A percentile compares a stretch with the other conserved stretches of the same genome.
Evolutionary conservation across 2,113 vertebrate genomes (phyloP).

Genomic region (Hyla sarda): DNA sequence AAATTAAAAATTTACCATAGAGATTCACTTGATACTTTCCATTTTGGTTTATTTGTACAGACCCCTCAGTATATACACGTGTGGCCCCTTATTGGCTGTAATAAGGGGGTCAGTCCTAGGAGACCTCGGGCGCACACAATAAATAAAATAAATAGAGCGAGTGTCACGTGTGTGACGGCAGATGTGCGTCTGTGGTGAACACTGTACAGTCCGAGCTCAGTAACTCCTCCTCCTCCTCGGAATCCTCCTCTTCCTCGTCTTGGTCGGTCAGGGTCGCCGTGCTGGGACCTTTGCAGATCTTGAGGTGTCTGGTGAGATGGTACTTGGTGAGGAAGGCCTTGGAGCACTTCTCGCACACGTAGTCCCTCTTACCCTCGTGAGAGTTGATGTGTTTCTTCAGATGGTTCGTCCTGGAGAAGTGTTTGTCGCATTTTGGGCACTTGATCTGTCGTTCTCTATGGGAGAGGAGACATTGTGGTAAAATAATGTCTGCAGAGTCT

Average conservation of each 20-base stretch:
- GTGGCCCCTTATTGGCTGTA: too few species aligned
- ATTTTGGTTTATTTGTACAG: conserved; percentile 7
- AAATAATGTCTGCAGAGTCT: too few species aligned
- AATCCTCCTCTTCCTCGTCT: conserved; percentile 78
- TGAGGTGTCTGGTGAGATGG: conserved; percentile 95
- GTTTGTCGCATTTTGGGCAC: conserved; percentile 95
- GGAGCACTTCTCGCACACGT: conserved; percentile 95
- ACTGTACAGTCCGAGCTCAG: conserved; percentile 64
- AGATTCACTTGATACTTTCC: too few species aligned
- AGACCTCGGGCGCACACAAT: not conserved
- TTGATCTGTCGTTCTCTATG: conserved; percentile 91
- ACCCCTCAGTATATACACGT: conserved; percentile 11
- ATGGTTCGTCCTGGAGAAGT: conserved; percentile 93
- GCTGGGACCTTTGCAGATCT: conserved; percentile 95
- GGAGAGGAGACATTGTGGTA: too few species aligned
- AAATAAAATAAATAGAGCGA: conserved; percentile 43
- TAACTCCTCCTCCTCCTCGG: conserved; percentile 82
- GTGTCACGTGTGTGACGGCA: conserved; percentile 32
- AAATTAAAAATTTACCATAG: too few species aligned
- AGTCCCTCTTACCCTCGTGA: conserved; percentile 94
- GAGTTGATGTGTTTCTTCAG: conserved; percentile 98
- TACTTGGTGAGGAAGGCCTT: conserved; percentile 98
- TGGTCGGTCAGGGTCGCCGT: conserved; percentile 78
- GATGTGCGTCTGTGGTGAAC: conserved; percentile 20
- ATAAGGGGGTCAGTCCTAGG: too few species aligned